Evolutionary conservation across 2,888 invertebrate species (phyloP), one percentile per base, ranked within the genome.

Genomic region (Drosophila rellima): DNA sequence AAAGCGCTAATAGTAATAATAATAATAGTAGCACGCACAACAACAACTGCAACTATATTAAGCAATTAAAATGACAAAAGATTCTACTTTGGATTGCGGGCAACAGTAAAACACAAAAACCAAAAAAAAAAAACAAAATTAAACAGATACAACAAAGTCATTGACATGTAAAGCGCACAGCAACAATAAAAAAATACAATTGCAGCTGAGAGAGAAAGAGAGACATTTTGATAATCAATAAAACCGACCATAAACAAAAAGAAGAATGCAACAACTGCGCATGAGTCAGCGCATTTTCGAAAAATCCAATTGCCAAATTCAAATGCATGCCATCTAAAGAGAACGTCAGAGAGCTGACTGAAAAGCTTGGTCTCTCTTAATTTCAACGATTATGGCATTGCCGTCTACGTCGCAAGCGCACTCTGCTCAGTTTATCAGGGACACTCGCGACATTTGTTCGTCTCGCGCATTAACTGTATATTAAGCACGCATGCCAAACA

Each of bases 21-120:
- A 60, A 62, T 31, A 62, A 59, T 42, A 62, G 42, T 42, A 62
- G 42, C 72, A 66, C 10, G 10, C 33, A 50, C 20, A 35, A 59
- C 48, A 48, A 55, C 64, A 64, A 61, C 50, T 44, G 57, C 55
- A 70, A 64, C 63, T 59, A 68, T 48, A 84, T 74, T 73, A 66
- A 55, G 70, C 65, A 82, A 88, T 86, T 87, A 83, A 86, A 76
- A 78, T 68, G 64, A 86, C 84, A 88, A 86, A 86, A 83, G 86
- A 64, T 64, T 83, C 70, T 62, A 73, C 69, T 82, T 57, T 61
- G 50, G 17, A 56, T 74, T 69, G 61, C 50, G 56, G 17, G 44
- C 50, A 56, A 57, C 57, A 57, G 39, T 48, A 61, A 59, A 29
- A 31, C 18, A 50, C 20, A 8, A 33, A 31, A 54, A 50, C 15